A percentile compares a stretch with the other conserved stretches of the same genome.
phyloP scores from a whole-genome alignment of 1,140 invertebrate genomes.

The Philotrypesis tridentata region DNA sequence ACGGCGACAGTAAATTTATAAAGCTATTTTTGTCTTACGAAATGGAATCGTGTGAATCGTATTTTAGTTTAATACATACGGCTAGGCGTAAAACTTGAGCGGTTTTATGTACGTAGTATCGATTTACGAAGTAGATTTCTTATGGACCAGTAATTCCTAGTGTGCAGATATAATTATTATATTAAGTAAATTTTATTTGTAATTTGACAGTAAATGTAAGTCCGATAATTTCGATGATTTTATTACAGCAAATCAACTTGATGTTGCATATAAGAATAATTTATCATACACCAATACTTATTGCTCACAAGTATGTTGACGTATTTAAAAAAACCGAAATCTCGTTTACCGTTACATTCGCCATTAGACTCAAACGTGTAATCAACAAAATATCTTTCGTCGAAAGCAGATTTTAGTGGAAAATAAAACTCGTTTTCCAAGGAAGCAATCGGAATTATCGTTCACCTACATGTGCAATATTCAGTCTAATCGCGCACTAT shows the following conservation, averaged over 20 bases:
- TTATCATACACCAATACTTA: not conserved
- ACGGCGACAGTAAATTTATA: not conserved
- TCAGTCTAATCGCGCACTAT: not conserved
- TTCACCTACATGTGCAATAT: conserved; percentile 1
- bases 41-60: not conserved
- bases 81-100: not conserved
- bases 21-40: not conserved
- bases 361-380: not conserved
- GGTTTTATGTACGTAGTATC: not conserved
- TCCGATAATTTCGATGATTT: not conserved
- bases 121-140: not conserved
- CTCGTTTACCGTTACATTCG: not conserved
- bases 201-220: not conserved
- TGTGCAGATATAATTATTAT: not conserved
- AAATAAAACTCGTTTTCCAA: conserved; percentile 19
- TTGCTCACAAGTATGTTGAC: not conserved
- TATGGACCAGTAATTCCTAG: not conserved
- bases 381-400: conserved; percentile 20
- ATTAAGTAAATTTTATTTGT: not conserved
- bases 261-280: not conserved
- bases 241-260: not conserved
- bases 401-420: not conserved
- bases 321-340: not conserved
- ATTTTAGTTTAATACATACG: not conserved
- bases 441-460: conserved; percentile 5